These are phyloP conservation scores for Zoanthus sansibaricus DNA, from an alignment of 92 coral and sea anemone genomes.

Conservation along the genomic window DNA sequence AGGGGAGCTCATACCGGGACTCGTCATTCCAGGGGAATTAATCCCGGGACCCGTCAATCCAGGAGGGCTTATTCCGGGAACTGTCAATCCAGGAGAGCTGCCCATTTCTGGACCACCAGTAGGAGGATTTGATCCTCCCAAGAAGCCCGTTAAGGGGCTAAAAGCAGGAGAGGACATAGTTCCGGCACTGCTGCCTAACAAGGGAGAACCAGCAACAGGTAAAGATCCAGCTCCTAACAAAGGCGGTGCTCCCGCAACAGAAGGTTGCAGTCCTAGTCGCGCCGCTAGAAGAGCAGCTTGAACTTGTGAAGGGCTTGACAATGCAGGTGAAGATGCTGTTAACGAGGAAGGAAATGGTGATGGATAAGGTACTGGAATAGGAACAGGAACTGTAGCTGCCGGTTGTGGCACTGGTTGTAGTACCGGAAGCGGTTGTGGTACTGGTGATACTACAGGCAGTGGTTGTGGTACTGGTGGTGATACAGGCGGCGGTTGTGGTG, in stretches of 20 bases:
- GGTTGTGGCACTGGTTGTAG: background rate
- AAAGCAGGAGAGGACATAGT: constrained; percentile 30
- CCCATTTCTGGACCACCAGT: background rate
- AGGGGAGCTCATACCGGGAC: constrained; percentile 27
- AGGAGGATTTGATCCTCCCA: background rate
- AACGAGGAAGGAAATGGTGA: background rate
- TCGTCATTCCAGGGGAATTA: constrained; percentile 15
- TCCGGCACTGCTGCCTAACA: background rate
- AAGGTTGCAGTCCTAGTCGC: constrained; percentile 15
- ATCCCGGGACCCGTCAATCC: constrained; percentile 2
- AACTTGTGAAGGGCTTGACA: constrained; percentile 27
- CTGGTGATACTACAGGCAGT: background rate
- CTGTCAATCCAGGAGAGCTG: constrained; percentile 1
- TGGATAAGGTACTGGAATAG: background rate
- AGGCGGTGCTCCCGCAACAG: constrained; percentile 9
- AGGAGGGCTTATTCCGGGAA: background rate
- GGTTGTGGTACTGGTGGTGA: constrained; percentile 7
- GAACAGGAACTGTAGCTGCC: constrained; percentile 7
- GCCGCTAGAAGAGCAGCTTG: constrained; percentile 30
- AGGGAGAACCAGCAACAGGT: constrained; percentile 20
- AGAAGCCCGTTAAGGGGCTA: background rate
- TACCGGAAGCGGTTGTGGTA: background rate
- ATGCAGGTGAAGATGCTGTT: constrained; percentile 4
- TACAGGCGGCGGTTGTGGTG: constrained; percentile 1
- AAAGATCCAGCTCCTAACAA: background rate